These are phyloP conservation scores for Enteromius paludinosus DNA, from an alignment of 2,797 vertebrate genomes.

Conservation along the genomic window DNA sequence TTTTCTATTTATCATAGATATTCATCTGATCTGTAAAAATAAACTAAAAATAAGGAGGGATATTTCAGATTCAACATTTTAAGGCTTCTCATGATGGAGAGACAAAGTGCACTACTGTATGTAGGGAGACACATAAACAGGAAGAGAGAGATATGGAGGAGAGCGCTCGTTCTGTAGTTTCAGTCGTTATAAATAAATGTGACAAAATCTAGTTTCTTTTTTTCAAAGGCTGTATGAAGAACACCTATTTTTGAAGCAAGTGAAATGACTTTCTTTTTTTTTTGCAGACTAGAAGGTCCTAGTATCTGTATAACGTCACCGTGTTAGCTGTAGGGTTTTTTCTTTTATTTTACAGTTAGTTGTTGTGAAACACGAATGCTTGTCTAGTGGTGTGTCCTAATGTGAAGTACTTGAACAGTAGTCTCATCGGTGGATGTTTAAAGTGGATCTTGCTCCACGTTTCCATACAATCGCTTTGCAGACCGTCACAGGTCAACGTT, in stretches of 20 bases:
- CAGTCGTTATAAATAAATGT: constrained; percentile 13
- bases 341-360: constrained; percentile 32
- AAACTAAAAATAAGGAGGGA: neutral
- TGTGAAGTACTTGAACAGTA: constrained; percentile 48
- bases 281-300: constrained; percentile 31
- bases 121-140: constrained; percentile 43
- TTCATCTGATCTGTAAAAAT: constrained; percentile 20
- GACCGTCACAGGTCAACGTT: neutral
- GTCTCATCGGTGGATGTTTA: constrained; percentile 13
- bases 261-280: neutral
- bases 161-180: constrained; percentile 41
- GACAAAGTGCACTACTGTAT: constrained; percentile 82
- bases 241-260: constrained; percentile 32
- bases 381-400: constrained; percentile 75
- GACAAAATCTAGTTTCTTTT: constrained; percentile 16
- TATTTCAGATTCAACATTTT: constrained; percentile 75
- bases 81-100: constrained; percentile 81
- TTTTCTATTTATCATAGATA: constrained; percentile 8
- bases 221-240: constrained; percentile 5
- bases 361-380: constrained; percentile 21
- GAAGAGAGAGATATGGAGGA: constrained; percentile 34
- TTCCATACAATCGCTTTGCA: constrained; percentile 1
- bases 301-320: constrained; percentile 14
- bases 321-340: constrained; percentile 16
- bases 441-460: neutral